Evolutionary conservation across 1,140 invertebrate species (phyloP), one percentile per base, ranked within the genome.

Genomic region (Pteromalus puparum): DNA sequence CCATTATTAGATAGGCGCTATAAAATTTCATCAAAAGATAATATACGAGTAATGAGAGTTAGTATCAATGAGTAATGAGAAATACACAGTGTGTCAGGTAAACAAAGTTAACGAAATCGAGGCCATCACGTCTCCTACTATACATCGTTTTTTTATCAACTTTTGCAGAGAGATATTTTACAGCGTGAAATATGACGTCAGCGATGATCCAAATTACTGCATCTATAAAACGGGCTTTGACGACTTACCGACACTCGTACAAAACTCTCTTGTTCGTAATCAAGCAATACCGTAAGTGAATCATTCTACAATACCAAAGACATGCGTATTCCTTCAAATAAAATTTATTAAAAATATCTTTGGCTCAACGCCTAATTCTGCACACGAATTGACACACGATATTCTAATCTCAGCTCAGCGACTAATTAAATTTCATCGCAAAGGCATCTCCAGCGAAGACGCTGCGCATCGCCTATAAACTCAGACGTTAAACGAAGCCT

Each of bases 51-150:
- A 34, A 34, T 34, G 34, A 34, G n/a, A n/a, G n/a, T n/a, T 34
- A 34, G 34, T 38, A 38, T 38, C 38, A 2, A 73, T 73, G 30
- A 73, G 26, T 2, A 30, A 73, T 73, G 70, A 38, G 30, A 12
- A 73, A 3, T 28, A 42, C 9, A 38, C 15, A 15, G 12, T 38
- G 28, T 5, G 12, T 9, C 21, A 74, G 34, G 72, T 74, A n/a
- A 74, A 74, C 34, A 74, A 74, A 74, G 34, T 74, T 74, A 74
- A n/a, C 34, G 72, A n/a, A 3, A 74, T 38, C 30, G 34, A 74
- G 72, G 72, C 42, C 72, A 74, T 74, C 18, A 21, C 7, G 72
- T 30, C 72, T 74, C 72, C 24, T 21, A 7, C 30, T 30, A 30
- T 21, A n/a, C 30, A 2, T 70, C 28, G 10, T 38, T 53, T 15